Evolutionary conservation across 2,797 vertebrate genomes (phyloP).

Genomic region (Periparus ater): DNA sequence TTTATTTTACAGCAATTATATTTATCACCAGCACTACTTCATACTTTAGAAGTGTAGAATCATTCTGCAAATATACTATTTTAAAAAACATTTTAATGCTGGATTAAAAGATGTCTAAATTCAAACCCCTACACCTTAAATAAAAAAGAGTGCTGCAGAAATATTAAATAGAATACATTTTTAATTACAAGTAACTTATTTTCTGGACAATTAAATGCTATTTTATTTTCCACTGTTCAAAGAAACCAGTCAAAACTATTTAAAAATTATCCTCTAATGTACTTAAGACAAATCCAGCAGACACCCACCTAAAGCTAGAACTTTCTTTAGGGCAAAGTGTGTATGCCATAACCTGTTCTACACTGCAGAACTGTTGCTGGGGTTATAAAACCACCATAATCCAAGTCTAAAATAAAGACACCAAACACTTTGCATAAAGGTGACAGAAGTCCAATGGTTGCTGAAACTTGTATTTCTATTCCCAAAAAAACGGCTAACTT

Average conservation of each 20-base stretch:
- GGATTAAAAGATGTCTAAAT: neutral
- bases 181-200: neutral
- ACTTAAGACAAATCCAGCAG: neutral
- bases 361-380: constrained; percentile 39
- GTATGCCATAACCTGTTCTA: constrained; percentile 28
- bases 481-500: neutral
- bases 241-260: neutral
- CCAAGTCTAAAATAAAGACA: constrained; percentile 7
- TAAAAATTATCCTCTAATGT: neutral
- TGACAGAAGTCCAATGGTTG: neutral
- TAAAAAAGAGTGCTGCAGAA: neutral
- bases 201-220: neutral
- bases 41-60: neutral
- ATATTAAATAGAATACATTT: neutral
- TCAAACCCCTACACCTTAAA: neutral
- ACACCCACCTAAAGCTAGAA: constrained; percentile 49
- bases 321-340: constrained; percentile 56
- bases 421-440: neutral
- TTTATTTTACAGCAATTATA: neutral
- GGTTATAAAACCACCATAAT: constrained; percentile 42
- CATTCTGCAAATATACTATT: neutral
- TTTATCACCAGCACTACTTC: neutral
- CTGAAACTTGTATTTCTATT: neutral
- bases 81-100: neutral
- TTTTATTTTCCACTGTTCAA: neutral